Conservation (phyloP, 2,888 invertebrate genomes). For the Vannuccia rotundouncinata region DNA sequence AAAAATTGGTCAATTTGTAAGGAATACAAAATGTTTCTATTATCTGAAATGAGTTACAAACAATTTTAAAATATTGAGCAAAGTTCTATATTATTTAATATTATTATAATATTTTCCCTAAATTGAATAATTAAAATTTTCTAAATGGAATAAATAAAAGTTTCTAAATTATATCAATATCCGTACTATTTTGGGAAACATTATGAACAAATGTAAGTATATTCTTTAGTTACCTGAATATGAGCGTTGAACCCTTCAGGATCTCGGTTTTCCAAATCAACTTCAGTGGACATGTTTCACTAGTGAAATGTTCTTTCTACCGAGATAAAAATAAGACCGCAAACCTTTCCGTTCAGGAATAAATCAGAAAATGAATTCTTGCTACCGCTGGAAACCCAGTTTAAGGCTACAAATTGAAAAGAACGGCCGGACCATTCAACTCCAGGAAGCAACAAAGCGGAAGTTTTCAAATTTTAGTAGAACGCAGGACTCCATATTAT, state of each 20-base stretch:
- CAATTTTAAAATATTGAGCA: too few relatives aligned
- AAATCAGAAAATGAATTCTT: background rate
- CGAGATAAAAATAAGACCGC: background rate
- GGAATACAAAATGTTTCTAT: too few relatives aligned
- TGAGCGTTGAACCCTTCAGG: constrained; percentile 66
- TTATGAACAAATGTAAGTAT: too few relatives aligned
- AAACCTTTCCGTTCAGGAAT: background rate
- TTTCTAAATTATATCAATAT: too few relatives aligned
- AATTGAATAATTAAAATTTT: too few relatives aligned
- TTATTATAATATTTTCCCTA: too few relatives aligned
- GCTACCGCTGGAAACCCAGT: background rate
- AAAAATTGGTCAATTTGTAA: too few relatives aligned
- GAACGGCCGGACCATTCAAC: background rate
- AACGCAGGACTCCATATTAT: background rate
- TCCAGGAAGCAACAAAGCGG: constrained; percentile 8
- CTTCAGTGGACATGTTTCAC: constrained; percentile 28
- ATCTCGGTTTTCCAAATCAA: constrained; percentile 65
- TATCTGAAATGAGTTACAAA: too few relatives aligned
- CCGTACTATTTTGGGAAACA: too few relatives aligned
- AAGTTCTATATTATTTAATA: too few relatives aligned
- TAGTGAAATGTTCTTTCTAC: background rate
- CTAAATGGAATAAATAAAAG: too few relatives aligned
- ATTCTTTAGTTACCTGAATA: constrained; percentile 65
- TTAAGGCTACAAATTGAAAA: background rate
- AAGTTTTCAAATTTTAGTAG: background rate